Conservation (phyloP, 1,140 invertebrate species). For the Drosophila pallidifrons region DNA sequence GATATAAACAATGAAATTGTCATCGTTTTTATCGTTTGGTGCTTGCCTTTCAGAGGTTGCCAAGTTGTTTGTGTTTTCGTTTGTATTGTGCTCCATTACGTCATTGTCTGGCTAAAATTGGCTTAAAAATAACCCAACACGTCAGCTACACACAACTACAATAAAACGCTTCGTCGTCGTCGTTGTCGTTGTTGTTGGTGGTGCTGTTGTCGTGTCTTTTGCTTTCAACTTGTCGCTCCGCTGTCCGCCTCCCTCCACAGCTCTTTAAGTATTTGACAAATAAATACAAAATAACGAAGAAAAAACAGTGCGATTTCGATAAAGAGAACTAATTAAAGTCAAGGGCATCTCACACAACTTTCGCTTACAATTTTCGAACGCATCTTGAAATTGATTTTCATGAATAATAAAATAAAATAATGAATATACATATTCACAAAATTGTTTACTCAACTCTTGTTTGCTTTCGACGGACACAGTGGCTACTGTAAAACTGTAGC, state of each 20-base stretch:
- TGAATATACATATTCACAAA: neutral
- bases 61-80: slow-evolving; percentile 58
- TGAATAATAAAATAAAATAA: neutral
- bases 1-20: slow-evolving; percentile 78
- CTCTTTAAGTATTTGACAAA: slow-evolving; percentile 38
- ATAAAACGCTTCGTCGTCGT: slow-evolving; percentile 38
- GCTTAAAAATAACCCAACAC: slow-evolving; percentile 80
- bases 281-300: slow-evolving; percentile 19
- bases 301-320: slow-evolving; percentile 37
- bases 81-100: slow-evolving; percentile 67
- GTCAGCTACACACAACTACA: slow-evolving; percentile 67
- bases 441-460: neutral
- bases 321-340: slow-evolving; percentile 65
- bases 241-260: slow-evolving; percentile 1
- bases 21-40: slow-evolving; percentile 49
- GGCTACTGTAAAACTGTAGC: slow-evolving; percentile 15
- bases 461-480: neutral
- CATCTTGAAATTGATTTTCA: slow-evolving; percentile 1
- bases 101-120: slow-evolving; percentile 76
- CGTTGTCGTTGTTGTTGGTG: slow-evolving; percentile 31
- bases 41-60: slow-evolving; percentile 43
- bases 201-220: slow-evolving; percentile 33
- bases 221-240: slow-evolving; percentile 45
- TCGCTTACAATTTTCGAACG: slow-evolving; percentile 26
- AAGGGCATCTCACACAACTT: slow-evolving; percentile 51